phyloP scores from a whole-genome alignment of 2,113 vertebrate species.

The Hemiprocne comata region DNA sequence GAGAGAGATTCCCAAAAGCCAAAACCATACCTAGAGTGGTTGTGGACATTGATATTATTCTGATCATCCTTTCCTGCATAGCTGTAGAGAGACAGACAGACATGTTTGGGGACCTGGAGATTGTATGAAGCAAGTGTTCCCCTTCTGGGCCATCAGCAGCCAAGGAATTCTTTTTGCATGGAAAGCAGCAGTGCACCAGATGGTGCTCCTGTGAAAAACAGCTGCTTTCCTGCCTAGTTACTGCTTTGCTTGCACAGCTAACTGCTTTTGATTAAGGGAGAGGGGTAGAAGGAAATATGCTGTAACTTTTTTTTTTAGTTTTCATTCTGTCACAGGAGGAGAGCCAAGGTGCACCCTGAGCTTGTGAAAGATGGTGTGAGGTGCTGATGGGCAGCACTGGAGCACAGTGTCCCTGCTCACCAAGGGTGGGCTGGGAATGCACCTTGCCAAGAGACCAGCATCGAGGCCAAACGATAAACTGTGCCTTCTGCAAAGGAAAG shows the following conservation, averaged over 20 bases:
- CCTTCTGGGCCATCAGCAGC: not conserved
- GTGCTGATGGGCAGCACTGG: no score
- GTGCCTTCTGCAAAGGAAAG: not conserved
- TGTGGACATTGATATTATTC: no score
- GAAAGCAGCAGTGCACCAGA: not conserved
- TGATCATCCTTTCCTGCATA: no score
- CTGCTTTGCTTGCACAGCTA: not conserved
- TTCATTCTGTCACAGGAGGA: not conserved
- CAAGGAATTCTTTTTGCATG: not conserved
- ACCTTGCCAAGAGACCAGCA: fast-evolving
- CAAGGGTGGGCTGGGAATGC: not conserved
- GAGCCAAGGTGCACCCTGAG: not conserved
- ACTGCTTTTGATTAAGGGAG: not conserved
- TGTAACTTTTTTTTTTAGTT: not conserved
- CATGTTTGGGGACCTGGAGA: not conserved
- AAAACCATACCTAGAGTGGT: no score
- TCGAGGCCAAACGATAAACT: fast-evolving
- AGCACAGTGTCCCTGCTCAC: fast-evolving
- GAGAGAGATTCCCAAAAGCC: not conserved
- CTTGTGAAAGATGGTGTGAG: fast-evolving
- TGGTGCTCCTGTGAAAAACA: not conserved
- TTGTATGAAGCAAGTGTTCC: not conserved
- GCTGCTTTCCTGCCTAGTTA: not conserved
- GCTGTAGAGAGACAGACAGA: no score
- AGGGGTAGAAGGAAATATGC: not conserved